Conservation (phyloP, 2,113 vertebrate species). For the Felis chaus region DNA sequence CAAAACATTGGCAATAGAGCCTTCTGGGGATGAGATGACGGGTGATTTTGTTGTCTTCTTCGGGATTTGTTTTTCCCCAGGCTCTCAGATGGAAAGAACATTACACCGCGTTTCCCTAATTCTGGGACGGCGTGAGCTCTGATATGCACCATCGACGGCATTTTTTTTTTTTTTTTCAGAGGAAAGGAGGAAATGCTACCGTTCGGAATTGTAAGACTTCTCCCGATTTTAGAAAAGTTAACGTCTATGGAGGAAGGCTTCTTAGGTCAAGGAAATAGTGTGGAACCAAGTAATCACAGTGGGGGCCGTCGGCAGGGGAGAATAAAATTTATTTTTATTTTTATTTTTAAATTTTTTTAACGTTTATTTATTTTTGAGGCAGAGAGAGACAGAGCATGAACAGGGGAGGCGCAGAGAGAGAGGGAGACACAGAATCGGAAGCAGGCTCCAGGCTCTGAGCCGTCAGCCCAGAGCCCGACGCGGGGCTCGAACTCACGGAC, state of each 20-base stretch:
- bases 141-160: background rate
- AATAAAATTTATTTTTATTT: background rate
- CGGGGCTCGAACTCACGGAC: too few species aligned
- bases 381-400: too few species aligned
- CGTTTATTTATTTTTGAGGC: too few species aligned
- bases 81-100: background rate
- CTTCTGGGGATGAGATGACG: background rate
- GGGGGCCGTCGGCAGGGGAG: background rate
- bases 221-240: constrained; percentile 13
- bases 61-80: background rate
- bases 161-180: background rate
- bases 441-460: too few species aligned
- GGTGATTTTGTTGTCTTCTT: background rate
- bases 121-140: background rate
- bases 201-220: background rate
- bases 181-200: background rate
- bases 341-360: too few species aligned
- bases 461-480: too few species aligned
- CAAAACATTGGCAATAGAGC: background rate
- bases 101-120: background rate
- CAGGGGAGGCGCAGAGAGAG: too few species aligned
- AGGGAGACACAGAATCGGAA: too few species aligned
- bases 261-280: background rate
- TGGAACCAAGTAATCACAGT: background rate
- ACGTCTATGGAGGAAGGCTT: background rate